These are phyloP conservation scores for Barbus barbus DNA, from an alignment of 2,113 vertebrate genomes.

Conservation along the genomic window DNA sequence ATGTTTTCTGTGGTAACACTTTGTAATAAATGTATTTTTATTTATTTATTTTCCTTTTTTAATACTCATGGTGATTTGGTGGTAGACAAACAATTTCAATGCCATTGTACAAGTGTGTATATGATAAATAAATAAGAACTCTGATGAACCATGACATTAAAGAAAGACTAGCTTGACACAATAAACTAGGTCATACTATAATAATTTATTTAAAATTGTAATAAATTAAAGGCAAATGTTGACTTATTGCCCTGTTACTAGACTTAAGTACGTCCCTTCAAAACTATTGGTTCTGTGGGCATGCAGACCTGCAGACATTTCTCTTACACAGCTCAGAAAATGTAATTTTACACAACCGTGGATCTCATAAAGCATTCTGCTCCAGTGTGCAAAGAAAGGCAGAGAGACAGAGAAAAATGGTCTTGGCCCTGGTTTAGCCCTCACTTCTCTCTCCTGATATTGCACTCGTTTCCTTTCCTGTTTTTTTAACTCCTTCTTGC, in stretches of 20 bases:
- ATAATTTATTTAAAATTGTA: neutral
- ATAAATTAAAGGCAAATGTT: neutral
- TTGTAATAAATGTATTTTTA: too few relatives aligned
- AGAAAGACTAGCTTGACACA: neutral
- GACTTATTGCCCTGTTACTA: neutral
- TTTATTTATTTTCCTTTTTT: neutral
- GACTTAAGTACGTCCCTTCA: neutral
- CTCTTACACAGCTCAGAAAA: slow-evolving; percentile 22
- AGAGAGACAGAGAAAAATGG: slow-evolving; percentile 27
- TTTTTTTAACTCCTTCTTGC: neutral
- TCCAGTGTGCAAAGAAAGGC: neutral
- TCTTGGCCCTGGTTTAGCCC: neutral
- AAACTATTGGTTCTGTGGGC: neutral
- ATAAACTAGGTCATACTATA: slow-evolving; percentile 2
- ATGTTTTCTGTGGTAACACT: too few relatives aligned
- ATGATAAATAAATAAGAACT: neutral
- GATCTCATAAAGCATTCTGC: slow-evolving; percentile 40
- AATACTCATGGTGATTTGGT: neutral
- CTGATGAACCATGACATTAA: neutral
- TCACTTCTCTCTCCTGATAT: slow-evolving; percentile 20
- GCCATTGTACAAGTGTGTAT: neutral
- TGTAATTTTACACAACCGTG: slow-evolving; percentile 43
- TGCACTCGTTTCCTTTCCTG: neutral
- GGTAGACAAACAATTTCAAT: neutral
- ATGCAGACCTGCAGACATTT: neutral